Base-by-base conservation (phyloP, 1,140 invertebrate species). In the Octopus sinensis region DNA sequence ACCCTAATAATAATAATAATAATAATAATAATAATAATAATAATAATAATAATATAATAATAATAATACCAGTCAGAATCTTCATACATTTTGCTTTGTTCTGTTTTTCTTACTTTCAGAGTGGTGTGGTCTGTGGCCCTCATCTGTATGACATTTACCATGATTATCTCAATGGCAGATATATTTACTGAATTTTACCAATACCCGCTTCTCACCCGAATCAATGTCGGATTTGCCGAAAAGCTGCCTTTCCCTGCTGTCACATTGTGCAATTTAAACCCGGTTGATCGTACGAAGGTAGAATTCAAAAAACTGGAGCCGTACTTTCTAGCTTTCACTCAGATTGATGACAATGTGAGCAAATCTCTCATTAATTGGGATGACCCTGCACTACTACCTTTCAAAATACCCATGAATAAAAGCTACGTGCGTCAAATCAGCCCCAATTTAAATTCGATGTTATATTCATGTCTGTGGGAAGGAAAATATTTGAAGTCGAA, bases 211-310 rank as follows among this genome's bases (percentile, higher is more conserved):
- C 76, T 77, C 52, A 77, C 76, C 76, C 76, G 76, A 5, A 77
- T 77, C 76, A 77, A 77, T 13, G 52, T 77, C 6, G 76, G 30
- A 6, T 4, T 77, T 7, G 52, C 76, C 23, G 76, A 77, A 10
- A 53, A 43, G 5, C 76, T 77, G 4, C 30, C 76, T 43, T 77
- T 77, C 52, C 76, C 76, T 5, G 76, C 76, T 17, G 76, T 77
- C 23, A 77, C 76, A 10, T 12, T 77, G 7, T 77, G 76, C 30
- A 77, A 30, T 53, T 43, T 77, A 43, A 77, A 77, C 23, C 76
- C 76, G 30, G 43, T 77, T 12, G 76, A 77, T 43, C 4, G 13
- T 43, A 77, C 76, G 6, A 77, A 77, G 51, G 43, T 77, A 43
- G 52, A 77, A 5, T 77, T 77, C 43, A 12, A 43, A 4, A 77